Conservation (phyloP, 2,888 invertebrate species). For the Mythimna pallens region DNA sequence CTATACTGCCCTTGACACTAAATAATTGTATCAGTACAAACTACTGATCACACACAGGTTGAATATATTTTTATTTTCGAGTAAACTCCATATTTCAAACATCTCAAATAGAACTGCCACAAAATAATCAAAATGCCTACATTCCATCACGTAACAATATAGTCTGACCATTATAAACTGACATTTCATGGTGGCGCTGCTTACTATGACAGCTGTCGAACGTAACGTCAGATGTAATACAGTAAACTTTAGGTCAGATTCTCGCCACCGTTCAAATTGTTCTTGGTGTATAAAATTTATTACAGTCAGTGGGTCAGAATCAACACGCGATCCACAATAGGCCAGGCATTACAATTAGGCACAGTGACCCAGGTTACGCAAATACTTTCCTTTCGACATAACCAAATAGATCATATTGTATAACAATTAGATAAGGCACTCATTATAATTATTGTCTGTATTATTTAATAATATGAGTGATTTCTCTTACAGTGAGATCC, state of each 20-base stretch:
- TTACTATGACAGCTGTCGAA: conserved; percentile 11
- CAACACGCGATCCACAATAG: conserved; percentile 64
- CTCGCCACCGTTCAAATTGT: conserved; percentile 6
- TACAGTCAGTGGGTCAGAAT: conserved; percentile 65
- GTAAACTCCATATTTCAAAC: conserved; percentile 33
- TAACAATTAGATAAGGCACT: conserved; percentile 53
- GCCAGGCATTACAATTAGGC: conserved; percentile 67
- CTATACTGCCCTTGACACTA: not conserved
- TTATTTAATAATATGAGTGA: conserved; percentile 4
- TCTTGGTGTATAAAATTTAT: conserved; percentile 16
- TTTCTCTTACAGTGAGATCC: conserved; percentile 29
- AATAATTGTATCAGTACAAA: not conserved
- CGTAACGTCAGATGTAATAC: conserved; percentile 5
- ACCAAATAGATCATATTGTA: conserved; percentile 61
- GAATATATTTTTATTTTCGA: not conserved
- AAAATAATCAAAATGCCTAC: conserved; percentile 44
- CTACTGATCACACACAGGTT: not conserved
- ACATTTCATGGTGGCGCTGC: not conserved
- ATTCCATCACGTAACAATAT: conserved; percentile 44
- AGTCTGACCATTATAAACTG: not conserved
- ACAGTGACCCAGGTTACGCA: conserved; percentile 61
- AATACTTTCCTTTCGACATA: conserved; percentile 69
- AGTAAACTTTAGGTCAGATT: conserved; percentile 2
- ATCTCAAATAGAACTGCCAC: conserved; percentile 20
- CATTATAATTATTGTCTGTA: conserved; percentile 29